Evolutionary conservation across 2,888 invertebrate genomes (phyloP).

Genomic region (Cristatella mucedo): DNA sequence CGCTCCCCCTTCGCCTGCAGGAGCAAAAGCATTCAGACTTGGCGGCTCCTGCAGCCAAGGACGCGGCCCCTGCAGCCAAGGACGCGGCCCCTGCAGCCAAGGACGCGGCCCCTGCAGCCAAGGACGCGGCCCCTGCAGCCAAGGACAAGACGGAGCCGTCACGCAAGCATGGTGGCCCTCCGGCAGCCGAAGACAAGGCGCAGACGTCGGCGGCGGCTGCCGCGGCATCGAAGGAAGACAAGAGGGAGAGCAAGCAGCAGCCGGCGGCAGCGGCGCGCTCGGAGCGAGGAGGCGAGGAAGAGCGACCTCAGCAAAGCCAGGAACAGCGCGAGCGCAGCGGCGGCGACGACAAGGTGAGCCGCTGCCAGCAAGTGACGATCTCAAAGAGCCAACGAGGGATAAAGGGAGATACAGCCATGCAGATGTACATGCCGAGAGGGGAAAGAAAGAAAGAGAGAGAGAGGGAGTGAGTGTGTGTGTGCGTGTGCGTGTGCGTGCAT

Average conservation of each 20-base stretch:
- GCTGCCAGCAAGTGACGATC: slow-evolving; percentile 12
- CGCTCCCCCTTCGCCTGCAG: too few relatives aligned
- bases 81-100: too few relatives aligned
- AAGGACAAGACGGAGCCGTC: too few relatives aligned
- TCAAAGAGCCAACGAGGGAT: slow-evolving; percentile 13
- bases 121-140: too few relatives aligned
- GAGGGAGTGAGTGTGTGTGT: slow-evolving; percentile 12
- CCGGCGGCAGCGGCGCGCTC: neutral
- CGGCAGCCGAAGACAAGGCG: too few relatives aligned
- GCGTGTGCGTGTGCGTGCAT: too few relatives aligned
- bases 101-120: too few relatives aligned
- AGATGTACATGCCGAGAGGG: slow-evolving; percentile 10
- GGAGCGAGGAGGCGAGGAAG: neutral
- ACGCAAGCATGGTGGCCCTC: too few relatives aligned
- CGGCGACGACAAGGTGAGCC: slow-evolving; percentile 11
- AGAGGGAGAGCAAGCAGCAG: slow-evolving; percentile 6
- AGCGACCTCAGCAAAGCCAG: slow-evolving; percentile 12
- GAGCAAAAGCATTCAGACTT: too few relatives aligned
- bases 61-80: too few relatives aligned
- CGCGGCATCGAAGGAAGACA: slow-evolving; percentile 10
- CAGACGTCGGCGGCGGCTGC: too few relatives aligned
- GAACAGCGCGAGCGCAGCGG: slow-evolving; percentile 13
- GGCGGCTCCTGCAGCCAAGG: too few relatives aligned
- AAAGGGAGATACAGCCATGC: slow-evolving; percentile 11
- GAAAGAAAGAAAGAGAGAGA: slow-evolving; percentile 8